These are phyloP conservation scores for Liolophura sinensis DNA, from an alignment of 1,140 invertebrate species.

Conservation along the genomic window DNA sequence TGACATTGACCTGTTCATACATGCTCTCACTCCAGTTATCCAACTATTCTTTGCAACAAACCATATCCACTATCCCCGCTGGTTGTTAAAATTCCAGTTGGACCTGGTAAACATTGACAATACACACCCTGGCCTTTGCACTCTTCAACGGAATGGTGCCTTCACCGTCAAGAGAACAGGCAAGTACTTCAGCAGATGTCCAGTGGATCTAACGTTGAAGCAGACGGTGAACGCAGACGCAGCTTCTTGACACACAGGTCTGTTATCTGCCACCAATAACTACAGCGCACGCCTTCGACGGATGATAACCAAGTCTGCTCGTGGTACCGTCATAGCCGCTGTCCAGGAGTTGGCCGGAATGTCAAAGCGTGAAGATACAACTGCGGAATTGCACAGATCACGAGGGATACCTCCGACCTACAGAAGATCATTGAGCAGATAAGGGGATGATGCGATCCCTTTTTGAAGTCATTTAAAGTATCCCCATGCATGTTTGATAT, in stretches of 20 bases:
- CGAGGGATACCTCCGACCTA: too few species aligned
- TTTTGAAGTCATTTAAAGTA: too few species aligned
- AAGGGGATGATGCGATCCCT: too few species aligned
- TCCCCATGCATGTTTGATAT: too few species aligned
- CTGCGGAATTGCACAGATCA: too few species aligned
- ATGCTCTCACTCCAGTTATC: slow-evolving; percentile 8
- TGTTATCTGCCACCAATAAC: slow-evolving; percentile 6
- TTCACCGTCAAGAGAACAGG: slow-evolving; percentile 19
- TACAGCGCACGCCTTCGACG: slow-evolving; percentile 11
- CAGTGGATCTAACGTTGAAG: slow-evolving; percentile 28
- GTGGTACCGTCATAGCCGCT: background rate
- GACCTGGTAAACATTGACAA: slow-evolving; percentile 18
- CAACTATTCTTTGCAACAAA: slow-evolving; percentile 19
- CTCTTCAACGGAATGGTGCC: slow-evolving; percentile 12
- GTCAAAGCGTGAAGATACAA: too few species aligned
- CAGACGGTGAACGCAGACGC: slow-evolving; percentile 29
- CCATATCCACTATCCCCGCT: slow-evolving; percentile 17
- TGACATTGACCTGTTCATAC: slow-evolving; percentile 11
- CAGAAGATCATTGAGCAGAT: too few species aligned
- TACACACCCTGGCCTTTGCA: slow-evolving; percentile 13
- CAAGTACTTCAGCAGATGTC: slow-evolving; percentile 14
- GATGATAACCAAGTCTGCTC: slow-evolving; percentile 19
- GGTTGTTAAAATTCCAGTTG: slow-evolving; percentile 13
- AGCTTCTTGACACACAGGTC: slow-evolving; percentile 23
- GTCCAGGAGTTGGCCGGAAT: background rate